Evolutionary conservation across 2,113 vertebrate species (phyloP), one percentile per base, ranked within the genome.

Genomic region (Scopus umbretta): DNA sequence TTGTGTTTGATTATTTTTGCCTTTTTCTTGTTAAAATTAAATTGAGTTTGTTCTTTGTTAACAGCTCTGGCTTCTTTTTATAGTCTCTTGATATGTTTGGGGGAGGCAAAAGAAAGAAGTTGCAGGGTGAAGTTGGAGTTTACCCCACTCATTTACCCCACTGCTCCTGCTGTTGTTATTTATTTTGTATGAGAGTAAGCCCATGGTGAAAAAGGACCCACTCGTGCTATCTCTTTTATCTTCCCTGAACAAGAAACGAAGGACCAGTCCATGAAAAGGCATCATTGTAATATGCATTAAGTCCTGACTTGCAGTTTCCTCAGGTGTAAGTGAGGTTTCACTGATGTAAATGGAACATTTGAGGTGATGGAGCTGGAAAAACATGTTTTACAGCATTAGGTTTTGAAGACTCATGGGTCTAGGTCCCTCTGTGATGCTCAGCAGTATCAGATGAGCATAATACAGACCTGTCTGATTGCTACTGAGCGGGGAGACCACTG

Each of bases 401-500:
- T 72, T 90, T 86, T 80, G 43, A 75, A 55, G 17, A 49, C 2
- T 1, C 8, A 4, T 49, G 27, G 80, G 36, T 79, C 67, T 56
- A 62, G 36, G 36, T 61, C 20, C 19, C 38, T 63, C 19, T 6
- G 5, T 42, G 58, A 32, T 73, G 63, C 75, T 94, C 67, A 66
- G 27, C 20, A 40, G 21, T 42, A 36, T 68, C 49, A 25, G 78
- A 8, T 56, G 10, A 86, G 20, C 1, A 0, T 32, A n/a, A 59
- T 15, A 27, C 34, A 58, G n/a, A 45, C 25, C 16, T 38, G 7
- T 38, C 32, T 66, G 34, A 16, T 45, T 76, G 76, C 23, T 74
- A 0, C 30, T 58, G 22, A 45, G 7, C 0, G 3, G 6, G 4
- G 5, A 78, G 12, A 32, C 50, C 3, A 5, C 43, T 78, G 63